These are phyloP conservation scores for Tyria jacobaeae DNA, from an alignment of 2,888 invertebrate genomes.

Conservation along the genomic window DNA sequence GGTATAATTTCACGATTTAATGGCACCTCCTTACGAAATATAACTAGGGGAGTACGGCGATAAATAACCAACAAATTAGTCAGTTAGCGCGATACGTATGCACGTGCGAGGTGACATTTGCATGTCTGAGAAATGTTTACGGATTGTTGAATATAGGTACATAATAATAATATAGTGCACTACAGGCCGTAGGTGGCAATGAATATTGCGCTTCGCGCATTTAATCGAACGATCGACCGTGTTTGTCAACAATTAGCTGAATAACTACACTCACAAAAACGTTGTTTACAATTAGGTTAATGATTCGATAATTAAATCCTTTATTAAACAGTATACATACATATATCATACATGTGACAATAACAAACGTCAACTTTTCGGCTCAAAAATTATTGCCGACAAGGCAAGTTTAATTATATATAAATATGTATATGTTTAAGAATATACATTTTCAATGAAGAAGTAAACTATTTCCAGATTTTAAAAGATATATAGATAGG, in stretches of 20 bases:
- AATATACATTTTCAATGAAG: too few species aligned
- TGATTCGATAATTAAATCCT: background rate
- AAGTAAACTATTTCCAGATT: too few species aligned
- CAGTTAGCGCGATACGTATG: slow-evolving; percentile 64
- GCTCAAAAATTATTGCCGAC: too few species aligned
- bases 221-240: slow-evolving; percentile 55
- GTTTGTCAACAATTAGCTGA: slow-evolving; percentile 20
- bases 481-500: too few species aligned
- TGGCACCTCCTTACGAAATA: slow-evolving; percentile 77
- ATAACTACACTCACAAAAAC: background rate
- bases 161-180: slow-evolving; percentile 15
- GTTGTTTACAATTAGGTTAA: background rate
- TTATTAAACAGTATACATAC: background rate
- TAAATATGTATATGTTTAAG: too few species aligned
- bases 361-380: too few species aligned
- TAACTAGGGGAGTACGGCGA: slow-evolving; percentile 68
- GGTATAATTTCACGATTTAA: slow-evolving; percentile 83
- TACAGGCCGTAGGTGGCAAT: slow-evolving; percentile 51
- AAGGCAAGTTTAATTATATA: too few species aligned
- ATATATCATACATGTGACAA: background rate
- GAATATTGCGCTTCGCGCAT: slow-evolving; percentile 45
- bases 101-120: slow-evolving; percentile 77
- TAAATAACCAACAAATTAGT: slow-evolving; percentile 84
- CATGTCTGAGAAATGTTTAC: slow-evolving; percentile 76
- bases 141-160: slow-evolving; percentile 47